Evolutionary conservation across 2,888 invertebrate genomes (phyloP), one percentile per base, ranked within the genome.

Genomic region (Caenorhabditis wallacei): DNA sequence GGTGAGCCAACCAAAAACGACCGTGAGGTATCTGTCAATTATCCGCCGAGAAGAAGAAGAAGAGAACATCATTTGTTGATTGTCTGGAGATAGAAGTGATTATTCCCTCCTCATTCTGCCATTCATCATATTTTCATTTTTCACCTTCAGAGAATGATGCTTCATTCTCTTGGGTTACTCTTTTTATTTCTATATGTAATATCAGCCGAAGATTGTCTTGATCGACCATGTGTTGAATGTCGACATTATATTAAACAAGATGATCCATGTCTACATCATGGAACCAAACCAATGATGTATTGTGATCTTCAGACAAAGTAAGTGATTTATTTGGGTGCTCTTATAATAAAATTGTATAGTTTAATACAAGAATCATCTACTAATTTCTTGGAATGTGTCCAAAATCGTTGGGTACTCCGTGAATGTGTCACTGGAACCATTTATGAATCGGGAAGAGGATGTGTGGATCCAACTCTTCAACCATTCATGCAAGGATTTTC

Each of bases 381-480:
- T 20, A 79, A 79, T 54, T 85, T 81, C 64, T 70, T 87, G 18
- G 82, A 85, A 35, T 87, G 87, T 35, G 79, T 59, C 11, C 74
- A 71, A 13, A 80, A 80, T 10, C 63, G 69, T 10, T 80, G 84
- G 78, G 53, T 81, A 5, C 78, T 84, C 2, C 74, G 84, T 2
- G 79, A 84, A 69, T 88, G 88, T 46, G 84, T 84, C 7, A 68
- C 71, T 20, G 87, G 86, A 20, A 84, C 85, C 8, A 48, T 83
- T 43, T 88, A 84, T 64, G 59, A 82, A 48, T 68, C 82, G 5
- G 80, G 80, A 18, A 69, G 81, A 13, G 88, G 87, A 11, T 88
- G 88, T 40, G 84, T 84, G 3, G 86, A 88, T 71, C 88, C 88
- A 22, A 88, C 88, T 1, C 78, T 85, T 51, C 81, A 83, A n/a